Evolutionary conservation across 2,797 vertebrate species (phyloP), one percentile per base, ranked within the genome.

Genomic region (Buceros bicornis): DNA sequence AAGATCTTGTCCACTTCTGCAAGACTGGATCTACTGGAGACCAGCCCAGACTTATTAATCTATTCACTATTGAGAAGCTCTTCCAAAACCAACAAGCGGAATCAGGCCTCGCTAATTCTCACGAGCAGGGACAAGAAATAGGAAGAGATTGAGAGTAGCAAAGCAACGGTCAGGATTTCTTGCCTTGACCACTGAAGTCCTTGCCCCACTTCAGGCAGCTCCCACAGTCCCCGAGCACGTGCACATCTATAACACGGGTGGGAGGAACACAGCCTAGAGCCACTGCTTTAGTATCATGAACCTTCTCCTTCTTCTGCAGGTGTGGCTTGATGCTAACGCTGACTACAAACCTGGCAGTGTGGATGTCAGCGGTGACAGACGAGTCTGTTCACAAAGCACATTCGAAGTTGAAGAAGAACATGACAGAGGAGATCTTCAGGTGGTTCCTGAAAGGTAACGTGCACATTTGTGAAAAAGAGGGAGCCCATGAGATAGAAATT

Each of bases 281-380:
- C 21, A 33, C n/a, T 67, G 43, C 29, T 88, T 76, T 60, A 61
- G 67, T n/a, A 37, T 57, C 56, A 58, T 5, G 12, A 54, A 33
- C n/a, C 45, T 71, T 37, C 73, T 85, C 60, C 20, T 79, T 43
- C 65, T 81, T 19, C 48, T 64, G 48, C 96, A 99, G 99, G 88
- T 99, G 98, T 61, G 99, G 99, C 7, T 98, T 99, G 74, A 99
- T 99, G 99, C 97, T 99, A 58, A 98, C 98, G 0, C 98, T 99
- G 73, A 98, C 98, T 40, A 98, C 99, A 53, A 99, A 99, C 96
- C 93, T 99, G 70, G 98, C 99, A 2, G 96, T 99, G 89, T 99
- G 99, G 99, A 99, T 99, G 98, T 98, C 98, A 0, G 98, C 98
- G 0, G 99, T 99, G 70, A 98, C 99, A 4, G 99, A 99, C 2